Percentiles rank a stretch among this genome's conserved stretches.
These are phyloP conservation scores for Drosophila teissieri DNA, from an alignment of 1,140 invertebrate species.

Conservation along the genomic window DNA sequence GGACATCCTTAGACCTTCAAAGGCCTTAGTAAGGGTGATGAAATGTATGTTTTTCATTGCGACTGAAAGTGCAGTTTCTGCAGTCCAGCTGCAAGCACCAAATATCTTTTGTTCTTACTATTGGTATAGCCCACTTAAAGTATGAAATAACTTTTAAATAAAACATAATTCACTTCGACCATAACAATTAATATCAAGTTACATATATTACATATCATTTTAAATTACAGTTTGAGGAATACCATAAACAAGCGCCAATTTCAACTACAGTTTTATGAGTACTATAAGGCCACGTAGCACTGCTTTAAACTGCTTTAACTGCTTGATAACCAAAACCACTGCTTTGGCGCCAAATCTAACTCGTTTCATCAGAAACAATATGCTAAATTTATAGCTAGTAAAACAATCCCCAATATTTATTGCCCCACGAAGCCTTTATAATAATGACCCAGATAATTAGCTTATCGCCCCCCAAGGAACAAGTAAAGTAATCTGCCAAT, in stretches of 20 bases:
- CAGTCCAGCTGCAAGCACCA: no score
- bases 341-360: background rate
- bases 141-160: no score
- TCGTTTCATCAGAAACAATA: background rate
- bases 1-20: background rate
- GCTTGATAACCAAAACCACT: background rate
- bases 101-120: no score
- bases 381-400: conserved; percentile 17
- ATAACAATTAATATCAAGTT: no score
- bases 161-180: no score
- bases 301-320: conserved; percentile 6
- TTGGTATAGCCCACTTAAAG: no score
- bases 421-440: background rate
- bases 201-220: no score
- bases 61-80: no score
- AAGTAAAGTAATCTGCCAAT: conserved; percentile 1
- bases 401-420: conserved; percentile 15
- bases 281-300: background rate
- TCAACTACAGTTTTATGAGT: conserved; percentile 11
- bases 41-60: background rate
- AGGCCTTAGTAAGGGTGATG: background rate
- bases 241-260: background rate
- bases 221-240: conserved; percentile 11
- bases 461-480: conserved; percentile 18
- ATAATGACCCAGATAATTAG: conserved; percentile 19